These are phyloP conservation scores for Philhelius pedissequus DNA, from an alignment of 2,888 invertebrate species.

Conservation along the genomic window DNA sequence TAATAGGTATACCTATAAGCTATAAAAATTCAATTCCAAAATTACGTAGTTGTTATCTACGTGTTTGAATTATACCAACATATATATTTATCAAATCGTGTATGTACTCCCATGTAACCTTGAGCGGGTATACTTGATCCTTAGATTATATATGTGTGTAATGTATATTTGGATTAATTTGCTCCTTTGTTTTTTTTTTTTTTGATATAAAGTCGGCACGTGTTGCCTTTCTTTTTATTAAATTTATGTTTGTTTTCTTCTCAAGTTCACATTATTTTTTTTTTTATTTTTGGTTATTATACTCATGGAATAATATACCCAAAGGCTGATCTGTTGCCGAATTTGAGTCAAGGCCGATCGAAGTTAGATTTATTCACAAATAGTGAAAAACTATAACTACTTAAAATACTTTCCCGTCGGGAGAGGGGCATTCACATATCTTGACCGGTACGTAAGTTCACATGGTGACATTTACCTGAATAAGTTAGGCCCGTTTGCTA, in stretches of 20 bases:
- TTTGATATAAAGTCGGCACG: background rate
- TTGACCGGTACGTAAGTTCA: no score
- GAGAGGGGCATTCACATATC: no score
- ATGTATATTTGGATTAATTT: background rate
- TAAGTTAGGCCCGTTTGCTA: no score
- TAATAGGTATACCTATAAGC: background rate
- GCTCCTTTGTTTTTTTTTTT: background rate
- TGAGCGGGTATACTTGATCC: background rate
- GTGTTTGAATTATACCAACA: background rate
- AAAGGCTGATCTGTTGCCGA: background rate
- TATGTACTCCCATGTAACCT: background rate
- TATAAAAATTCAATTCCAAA: background rate
- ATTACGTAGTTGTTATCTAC: no score
- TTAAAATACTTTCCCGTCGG: no score
- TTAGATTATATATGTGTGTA: no score
- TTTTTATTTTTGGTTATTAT: background rate
- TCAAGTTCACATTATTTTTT: background rate
- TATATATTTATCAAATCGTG: background rate
- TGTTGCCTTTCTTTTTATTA: background rate
- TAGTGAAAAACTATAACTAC: no score
- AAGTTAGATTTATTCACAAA: background rate
- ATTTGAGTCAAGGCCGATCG: background rate
- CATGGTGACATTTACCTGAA: no score
- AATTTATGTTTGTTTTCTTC: background rate
- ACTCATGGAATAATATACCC: background rate